Evolutionary conservation across 2,888 invertebrate species (phyloP), one percentile per base, ranked within the genome.

Genomic region (Caenorhabditis sp.): DNA sequence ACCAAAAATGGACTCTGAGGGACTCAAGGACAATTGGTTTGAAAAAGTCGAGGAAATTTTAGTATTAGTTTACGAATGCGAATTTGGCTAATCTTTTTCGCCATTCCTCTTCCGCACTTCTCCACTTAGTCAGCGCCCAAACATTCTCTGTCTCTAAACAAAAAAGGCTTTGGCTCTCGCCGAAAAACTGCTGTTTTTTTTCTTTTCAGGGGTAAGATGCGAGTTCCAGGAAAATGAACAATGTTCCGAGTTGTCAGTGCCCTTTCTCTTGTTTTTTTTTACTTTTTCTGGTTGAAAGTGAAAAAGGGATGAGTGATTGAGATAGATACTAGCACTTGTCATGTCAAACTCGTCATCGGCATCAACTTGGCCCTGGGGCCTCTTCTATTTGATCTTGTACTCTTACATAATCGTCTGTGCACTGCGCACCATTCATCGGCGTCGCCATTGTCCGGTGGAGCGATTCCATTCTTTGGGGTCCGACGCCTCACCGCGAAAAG

Each of bases 281-380:
- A 13, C 4, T 9, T 35, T 35, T 35, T 9, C 35, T 13, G 13
- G 9, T 35, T 13, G 13, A 35, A 13, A 9, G 13, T 13, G 13
- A 35, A 13, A 13, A 35, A 35, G 35, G 35, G 35, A 68, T 50
- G 52, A 52, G 58, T 56, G 66, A 62, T 62, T 53, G 55, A 55
- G 65, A 66, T 59, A 52, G 58, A 52, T 59, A 41, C 68, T 52
- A 68, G 59, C 68, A 68, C 68, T 68, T 68, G 68, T 70, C 53
- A 59, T 68, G 58, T 68, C 68, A 68, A 59, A 66, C 50, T 32
- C 46, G 58, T 52, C 58, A 52, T 52, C 35, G 11, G 20, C 52
- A 43, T 37, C 35, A 52, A 45, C 35, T 50, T 41, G 56, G 41
- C 24, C 11, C 45, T 45, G 11, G 11, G 9, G 13, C 2, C 35